These are phyloP conservation scores for Cyaniris semiargus DNA, from an alignment of 2,888 invertebrate species.

Conservation along the genomic window DNA sequence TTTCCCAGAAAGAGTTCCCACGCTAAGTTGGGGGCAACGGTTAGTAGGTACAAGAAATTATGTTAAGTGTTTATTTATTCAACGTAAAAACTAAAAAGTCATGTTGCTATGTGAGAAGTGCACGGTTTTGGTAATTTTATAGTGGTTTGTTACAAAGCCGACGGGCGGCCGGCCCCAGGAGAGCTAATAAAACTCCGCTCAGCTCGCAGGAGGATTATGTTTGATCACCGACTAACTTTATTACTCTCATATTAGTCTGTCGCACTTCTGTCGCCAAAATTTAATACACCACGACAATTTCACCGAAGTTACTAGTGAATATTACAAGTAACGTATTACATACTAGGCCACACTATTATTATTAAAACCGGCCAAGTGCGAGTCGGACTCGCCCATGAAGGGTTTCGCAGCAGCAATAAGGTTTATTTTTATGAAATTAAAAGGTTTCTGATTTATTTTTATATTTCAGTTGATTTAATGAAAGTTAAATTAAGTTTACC, in stretches of 20 bases:
- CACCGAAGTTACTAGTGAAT: background rate
- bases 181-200: constrained; percentile 2
- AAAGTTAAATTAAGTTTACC: too few relatives aligned
- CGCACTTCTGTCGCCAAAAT: background rate
- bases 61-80: too few relatives aligned
- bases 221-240: background rate
- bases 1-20: too few relatives aligned
- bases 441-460: too few relatives aligned
- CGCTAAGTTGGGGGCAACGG: too few relatives aligned
- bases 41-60: too few relatives aligned
- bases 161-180: background rate
- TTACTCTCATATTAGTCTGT: background rate
- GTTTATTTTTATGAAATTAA: too few relatives aligned
- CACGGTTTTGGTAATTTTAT: background rate
- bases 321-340: background rate
- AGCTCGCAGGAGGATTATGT: constrained; percentile 3
- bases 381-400: too few relatives aligned
- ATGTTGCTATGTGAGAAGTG: background rate
- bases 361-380: too few relatives aligned
- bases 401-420: too few relatives aligned
- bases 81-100: background rate
- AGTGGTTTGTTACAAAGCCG: background rate
- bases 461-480: too few relatives aligned
- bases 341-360: background rate
- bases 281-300: background rate